Percentiles rank a stretch among this genome's conserved stretches.
Evolutionary conservation across 2,797 vertebrate genomes (phyloP).

Genomic region (Phalanger gymnotis): DNA sequence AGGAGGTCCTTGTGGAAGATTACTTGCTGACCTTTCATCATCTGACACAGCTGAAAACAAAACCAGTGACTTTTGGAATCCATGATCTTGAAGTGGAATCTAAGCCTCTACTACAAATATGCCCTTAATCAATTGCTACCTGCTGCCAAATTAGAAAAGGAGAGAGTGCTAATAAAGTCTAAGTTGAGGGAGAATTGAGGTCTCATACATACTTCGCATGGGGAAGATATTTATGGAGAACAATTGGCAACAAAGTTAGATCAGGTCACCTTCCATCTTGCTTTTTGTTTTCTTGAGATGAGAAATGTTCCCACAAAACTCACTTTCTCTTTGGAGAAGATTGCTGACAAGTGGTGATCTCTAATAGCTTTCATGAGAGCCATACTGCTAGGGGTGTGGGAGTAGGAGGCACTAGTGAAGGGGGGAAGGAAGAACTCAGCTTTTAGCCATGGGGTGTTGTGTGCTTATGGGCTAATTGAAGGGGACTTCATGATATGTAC

Average conservation of each 20-base stretch:
- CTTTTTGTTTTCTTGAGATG: not conserved
- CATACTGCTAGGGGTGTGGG: not conserved
- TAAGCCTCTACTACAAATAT: not conserved
- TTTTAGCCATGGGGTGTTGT: not conserved
- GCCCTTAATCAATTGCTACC: not conserved
- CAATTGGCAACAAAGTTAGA: not conserved
- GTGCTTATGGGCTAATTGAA: not conserved
- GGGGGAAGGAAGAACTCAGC: not conserved
- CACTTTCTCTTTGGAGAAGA: not conserved
- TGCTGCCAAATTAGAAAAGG: not conserved
- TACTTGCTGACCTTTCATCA: slow-evolving; percentile 22
- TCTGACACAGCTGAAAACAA: not conserved
- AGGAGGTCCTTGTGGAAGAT: not conserved
- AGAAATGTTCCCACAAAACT: not conserved
- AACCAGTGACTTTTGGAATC: not conserved
- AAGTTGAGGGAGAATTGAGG: not conserved
- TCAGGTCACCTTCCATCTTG: not conserved
- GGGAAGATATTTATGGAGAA: not conserved
- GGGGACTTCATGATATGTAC: not conserved
- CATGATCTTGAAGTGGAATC: not conserved
- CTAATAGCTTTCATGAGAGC: not conserved
- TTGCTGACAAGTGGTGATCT: not conserved
- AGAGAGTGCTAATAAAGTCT: not conserved
- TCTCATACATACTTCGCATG: not conserved
- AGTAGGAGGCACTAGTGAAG: not conserved